Base-by-base conservation (phyloP, 1,140 invertebrate genomes). In the Eriocheir sinensis region DNA sequence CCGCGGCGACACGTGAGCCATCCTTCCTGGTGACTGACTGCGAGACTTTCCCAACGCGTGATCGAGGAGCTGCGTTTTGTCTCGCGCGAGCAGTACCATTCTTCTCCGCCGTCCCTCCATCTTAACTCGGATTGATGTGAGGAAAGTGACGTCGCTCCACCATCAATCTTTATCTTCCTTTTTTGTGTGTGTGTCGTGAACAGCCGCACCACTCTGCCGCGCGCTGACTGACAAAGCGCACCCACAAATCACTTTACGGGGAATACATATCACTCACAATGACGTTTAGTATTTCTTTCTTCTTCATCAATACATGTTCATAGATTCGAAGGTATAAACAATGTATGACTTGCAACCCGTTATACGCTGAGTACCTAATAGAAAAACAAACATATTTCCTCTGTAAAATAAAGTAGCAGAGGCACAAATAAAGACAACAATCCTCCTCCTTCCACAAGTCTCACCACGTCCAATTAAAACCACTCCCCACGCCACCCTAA, bases 51-150 rank as follows among this genome's bases (percentile, higher is more conserved):
- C 60, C 8, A n/a, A 72, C 60, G 12, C 6, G 60, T 72, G 60
- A 72, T 72, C 60, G 60, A 72, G n/a, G 60, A 72, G 60, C 21
- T 72, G 60, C 60, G 60, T 72, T 72, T 72, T 72, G 60, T 72
- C 60, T 72, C 60, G 44, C 44, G 60, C 60, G 21, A n/a, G 21
- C 60, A 72, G 1, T 72, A n/a, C 60, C 60, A 72, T 72, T n/a
- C 60, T 72, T 72, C 60, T 72, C 60, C 60, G 60, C n/a, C 60
- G 60, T 72, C 60, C n/a, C n/a, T 72, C 60, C 60, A 72, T 72
- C 60, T n/a, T 72, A n/a, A 72, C 60, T 72, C 60, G 21, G n/a
- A 72, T 72, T 72, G 60, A 72, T 72, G 60, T n/a, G 60, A 72
- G 60, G 60, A 72, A 72, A 72, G 60, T n/a, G 60, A 72, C 4